phyloP scores from a whole-genome alignment of 64 coral and sea anemone genomes.

The Montipora capricornis region DNA sequence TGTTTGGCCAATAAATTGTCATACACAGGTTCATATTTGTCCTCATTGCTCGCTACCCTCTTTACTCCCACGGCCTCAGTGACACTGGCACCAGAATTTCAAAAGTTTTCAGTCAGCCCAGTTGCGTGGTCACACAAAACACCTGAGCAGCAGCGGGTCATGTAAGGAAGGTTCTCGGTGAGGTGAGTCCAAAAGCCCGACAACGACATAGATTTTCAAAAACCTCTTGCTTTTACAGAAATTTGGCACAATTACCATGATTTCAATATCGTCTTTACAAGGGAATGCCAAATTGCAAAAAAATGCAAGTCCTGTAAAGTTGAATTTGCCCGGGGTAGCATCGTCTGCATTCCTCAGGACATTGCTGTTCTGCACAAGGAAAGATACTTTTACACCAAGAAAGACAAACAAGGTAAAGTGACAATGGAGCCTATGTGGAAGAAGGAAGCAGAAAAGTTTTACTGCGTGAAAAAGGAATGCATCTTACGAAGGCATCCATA shows the following conservation, averaged over 20 bases:
- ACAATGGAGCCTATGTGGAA: conserved; percentile 42
- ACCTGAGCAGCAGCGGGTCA: too few species aligned
- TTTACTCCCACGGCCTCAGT: too few species aligned
- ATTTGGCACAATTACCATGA: conserved; percentile 70
- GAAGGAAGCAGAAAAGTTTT: conserved; percentile 25
- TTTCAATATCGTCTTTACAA: conserved; percentile 58
- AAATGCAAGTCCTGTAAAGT: conserved; percentile 77
- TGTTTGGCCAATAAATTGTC: too few species aligned
- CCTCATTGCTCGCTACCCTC: too few species aligned
- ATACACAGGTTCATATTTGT: too few species aligned
- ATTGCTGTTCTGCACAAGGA: conserved; percentile 63
- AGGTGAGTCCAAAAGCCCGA: too few species aligned
- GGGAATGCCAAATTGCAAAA: not conserved
- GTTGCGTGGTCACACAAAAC: too few species aligned
- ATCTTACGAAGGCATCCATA: conserved; percentile 1
- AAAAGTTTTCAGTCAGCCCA: too few species aligned
- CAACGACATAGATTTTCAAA: too few species aligned
- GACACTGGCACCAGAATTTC: too few species aligned
- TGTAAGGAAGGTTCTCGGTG: too few species aligned
- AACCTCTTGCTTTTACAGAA: too few species aligned
- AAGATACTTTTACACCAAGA: conserved; percentile 47
- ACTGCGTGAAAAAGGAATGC: conserved; percentile 15
- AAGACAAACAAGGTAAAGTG: conserved; percentile 3
- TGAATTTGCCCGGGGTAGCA: conserved; percentile 52
- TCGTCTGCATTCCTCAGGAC: conserved; percentile 70